These are phyloP conservation scores for Polymixis flavicincta DNA, from an alignment of 2,888 invertebrate species.

Conservation along the genomic window DNA sequence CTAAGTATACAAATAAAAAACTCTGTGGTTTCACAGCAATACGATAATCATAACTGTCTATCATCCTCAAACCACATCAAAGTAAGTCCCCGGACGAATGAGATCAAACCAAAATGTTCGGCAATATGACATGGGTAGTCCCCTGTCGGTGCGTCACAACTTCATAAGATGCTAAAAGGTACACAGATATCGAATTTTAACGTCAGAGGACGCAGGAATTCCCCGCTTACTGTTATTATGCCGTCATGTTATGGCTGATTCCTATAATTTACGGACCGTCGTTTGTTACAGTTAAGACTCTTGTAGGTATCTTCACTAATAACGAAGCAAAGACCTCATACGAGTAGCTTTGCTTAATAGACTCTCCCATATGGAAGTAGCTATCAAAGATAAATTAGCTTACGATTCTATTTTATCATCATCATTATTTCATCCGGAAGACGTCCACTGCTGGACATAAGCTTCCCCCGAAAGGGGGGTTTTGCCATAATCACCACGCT, in stretches of 20 bases:
- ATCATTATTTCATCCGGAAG: too few species aligned
- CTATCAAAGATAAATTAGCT: too few species aligned
- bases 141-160: constrained; percentile 7
- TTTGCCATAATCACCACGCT: too few species aligned
- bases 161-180: constrained; percentile 5
- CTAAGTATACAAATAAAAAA: background rate
- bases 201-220: constrained; percentile 12
- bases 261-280: too few species aligned
- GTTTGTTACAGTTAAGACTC: too few species aligned
- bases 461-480: too few species aligned
- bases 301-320: too few species aligned
- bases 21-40: background rate
- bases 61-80: constrained; percentile 7
- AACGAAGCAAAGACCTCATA: too few species aligned
- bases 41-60: constrained; percentile 2
- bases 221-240: constrained; percentile 6
- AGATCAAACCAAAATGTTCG: background rate
- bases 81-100: background rate
- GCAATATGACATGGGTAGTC: constrained; percentile 10
- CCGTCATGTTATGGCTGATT: constrained; percentile 5
- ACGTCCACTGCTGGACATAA: too few species aligned
- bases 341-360: too few species aligned
- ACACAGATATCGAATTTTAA: background rate
- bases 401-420: too few species aligned
- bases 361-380: too few species aligned